Percentiles rank a stretch among this genome's conserved stretches.
Conservation (phyloP, 2,113 vertebrate genomes). For the Aspidoscelis tigris region DNA sequence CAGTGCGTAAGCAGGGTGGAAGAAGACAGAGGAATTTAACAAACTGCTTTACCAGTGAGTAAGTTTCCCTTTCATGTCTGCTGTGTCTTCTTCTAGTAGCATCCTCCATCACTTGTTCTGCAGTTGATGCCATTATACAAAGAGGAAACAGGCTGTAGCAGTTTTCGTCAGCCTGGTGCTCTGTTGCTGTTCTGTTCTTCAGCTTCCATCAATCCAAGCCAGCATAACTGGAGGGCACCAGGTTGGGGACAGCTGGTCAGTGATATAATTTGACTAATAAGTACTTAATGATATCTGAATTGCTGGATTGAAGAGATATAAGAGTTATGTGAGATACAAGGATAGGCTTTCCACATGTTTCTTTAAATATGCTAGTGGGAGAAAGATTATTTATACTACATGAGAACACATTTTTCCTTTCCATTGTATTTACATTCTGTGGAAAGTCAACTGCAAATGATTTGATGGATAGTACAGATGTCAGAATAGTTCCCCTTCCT, state of each 20-base stretch:
- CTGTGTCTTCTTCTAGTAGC: slow-evolving; percentile 33
- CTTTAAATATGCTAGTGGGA: neutral
- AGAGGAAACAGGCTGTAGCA: neutral
- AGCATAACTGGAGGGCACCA: too few relatives aligned
- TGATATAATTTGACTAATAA: slow-evolving; percentile 6
- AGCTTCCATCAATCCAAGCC: too few relatives aligned
- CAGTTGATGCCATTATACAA: slow-evolving; percentile 16
- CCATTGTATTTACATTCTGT: neutral
- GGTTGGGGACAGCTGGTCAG: neutral
- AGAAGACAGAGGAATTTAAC: slow-evolving; percentile 46
- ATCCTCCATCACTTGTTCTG: slow-evolving; percentile 33
- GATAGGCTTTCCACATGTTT: neutral
- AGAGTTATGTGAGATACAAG: neutral
- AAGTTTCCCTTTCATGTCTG: slow-evolving; percentile 48
- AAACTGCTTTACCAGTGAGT: slow-evolving; percentile 46
- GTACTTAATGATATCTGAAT: neutral
- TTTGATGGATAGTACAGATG: neutral
- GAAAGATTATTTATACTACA: neutral
- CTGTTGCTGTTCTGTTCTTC: too few relatives aligned
- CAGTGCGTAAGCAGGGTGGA: slow-evolving; percentile 34
- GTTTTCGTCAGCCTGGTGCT: too few relatives aligned
- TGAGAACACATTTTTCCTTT: neutral
- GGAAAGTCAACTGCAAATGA: neutral
- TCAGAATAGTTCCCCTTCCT: neutral
- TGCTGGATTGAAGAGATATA: neutral